Base-by-base conservation (phyloP, 2,888 invertebrate species). In the Cheilosia vulpina region DNA sequence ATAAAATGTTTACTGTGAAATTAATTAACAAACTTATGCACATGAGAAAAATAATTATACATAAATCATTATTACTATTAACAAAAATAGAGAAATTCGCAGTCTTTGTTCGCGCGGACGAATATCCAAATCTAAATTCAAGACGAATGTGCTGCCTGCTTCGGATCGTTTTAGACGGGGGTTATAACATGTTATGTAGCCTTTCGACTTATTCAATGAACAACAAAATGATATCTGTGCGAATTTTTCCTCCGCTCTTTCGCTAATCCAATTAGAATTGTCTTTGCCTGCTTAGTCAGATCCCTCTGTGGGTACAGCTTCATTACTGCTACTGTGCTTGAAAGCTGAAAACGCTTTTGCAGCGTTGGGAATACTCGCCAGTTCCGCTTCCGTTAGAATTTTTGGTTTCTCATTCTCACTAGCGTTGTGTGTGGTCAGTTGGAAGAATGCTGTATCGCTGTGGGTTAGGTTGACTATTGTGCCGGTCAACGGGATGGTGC, bases 401-500 rank as follows among this genome's bases (percentile, higher is more conserved):
- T 89, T 90, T 0, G 90, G 90, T 62, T 88, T 89, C 27, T 91
- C 91, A 27, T 85, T 87, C 2, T 87, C 88, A 41, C 89, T 90
- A 9, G 88, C 78, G 79, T 92, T 91, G 2, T 91, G 89, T 5
- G 89, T 89, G 69, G 89, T 90, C 31, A 92, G 87, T 87, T 91
- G 90, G 78, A 92, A 91, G 88, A 89, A 91, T 75, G 92, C 90
- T 24, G 92, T 92, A 66, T 92, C 91, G 66, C 92, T 92, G 81
- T 92, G 91, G 4, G 92, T 92, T 19, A 92, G 92, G 79, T 92
- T 92, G 24, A 92, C 90, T 75, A 92, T 92, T 85, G 91, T 92
- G 4, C 92, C 92, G 0, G 92, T 92, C 7, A 92, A 87, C 0
- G 92, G 92, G 27, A 92, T 87, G 0, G 92, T 89, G 66, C 89